A percentile compares a stretch with the other conserved stretches of the same genome.
phyloP scores from a whole-genome alignment of 2,113 vertebrate species.

The Fukomys damarensis region DNA sequence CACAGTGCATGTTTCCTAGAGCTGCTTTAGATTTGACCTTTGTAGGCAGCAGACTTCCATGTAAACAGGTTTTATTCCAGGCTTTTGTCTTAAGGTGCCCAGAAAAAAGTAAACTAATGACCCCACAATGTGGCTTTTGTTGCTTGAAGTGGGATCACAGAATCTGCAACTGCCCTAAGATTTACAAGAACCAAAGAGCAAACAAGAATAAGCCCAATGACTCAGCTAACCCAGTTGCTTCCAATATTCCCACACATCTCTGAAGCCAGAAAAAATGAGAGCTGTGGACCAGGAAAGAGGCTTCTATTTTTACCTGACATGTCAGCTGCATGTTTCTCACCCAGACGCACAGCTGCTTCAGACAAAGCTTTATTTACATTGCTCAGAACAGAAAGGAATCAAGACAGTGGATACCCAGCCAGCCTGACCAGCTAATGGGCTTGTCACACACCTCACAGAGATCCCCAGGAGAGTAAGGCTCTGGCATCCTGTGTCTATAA shows the following conservation, averaged over 20 bases:
- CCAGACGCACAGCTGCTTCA: conserved; percentile 18
- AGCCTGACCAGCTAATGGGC: background rate
- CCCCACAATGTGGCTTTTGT: background rate
- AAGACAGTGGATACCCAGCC: background rate
- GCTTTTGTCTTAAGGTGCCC: background rate
- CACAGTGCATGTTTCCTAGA: background rate
- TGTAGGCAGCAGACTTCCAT: background rate
- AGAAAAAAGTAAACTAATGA: background rate
- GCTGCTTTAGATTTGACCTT: background rate
- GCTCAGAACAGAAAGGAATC: conserved; percentile 24
- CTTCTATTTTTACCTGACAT: conserved; percentile 54
- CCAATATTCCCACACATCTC: background rate
- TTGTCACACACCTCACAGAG: background rate
- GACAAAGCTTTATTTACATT: conserved; percentile 45
- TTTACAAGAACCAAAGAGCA: background rate
- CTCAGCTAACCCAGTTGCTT: conserved; percentile 27
- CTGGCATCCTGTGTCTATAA: background rate
- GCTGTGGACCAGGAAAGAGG: background rate
- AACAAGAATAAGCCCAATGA: background rate
- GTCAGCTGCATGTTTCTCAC: background rate
- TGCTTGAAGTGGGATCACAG: conserved; percentile 14
- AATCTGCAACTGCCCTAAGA: background rate
- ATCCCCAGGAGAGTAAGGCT: background rate
- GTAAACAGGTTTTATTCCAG: background rate
- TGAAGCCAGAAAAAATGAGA: background rate